Percentiles rank a stretch among this genome's conserved stretches.
Evolutionary conservation across 2,797 vertebrate genomes (phyloP).

Genomic region (Pantherophis alleghaniensis): DNA sequence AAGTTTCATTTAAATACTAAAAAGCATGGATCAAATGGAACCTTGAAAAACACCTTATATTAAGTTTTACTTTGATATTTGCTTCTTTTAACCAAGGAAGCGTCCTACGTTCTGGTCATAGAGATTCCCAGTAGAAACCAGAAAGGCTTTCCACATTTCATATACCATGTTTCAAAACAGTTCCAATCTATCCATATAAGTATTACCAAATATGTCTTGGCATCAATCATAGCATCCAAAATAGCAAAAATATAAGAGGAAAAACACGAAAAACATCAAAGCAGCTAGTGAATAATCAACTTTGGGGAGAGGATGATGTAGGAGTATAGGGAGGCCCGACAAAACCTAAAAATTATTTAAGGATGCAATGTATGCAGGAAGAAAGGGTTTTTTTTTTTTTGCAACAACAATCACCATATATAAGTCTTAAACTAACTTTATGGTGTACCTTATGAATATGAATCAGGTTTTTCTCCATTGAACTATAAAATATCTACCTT

Average conservation of each 20-base stretch:
- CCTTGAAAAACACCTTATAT: background rate
- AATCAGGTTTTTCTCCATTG: background rate
- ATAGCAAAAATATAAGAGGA: background rate
- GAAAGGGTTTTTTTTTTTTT: background rate
- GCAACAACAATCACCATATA: background rate
- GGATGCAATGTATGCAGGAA: background rate
- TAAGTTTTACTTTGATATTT: background rate
- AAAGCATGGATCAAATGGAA: background rate
- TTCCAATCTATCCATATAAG: background rate
- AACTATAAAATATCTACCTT: background rate
- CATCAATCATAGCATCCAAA: background rate
- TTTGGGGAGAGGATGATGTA: background rate
- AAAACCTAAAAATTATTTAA: background rate
- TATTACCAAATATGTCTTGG: background rate
- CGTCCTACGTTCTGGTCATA: background rate
- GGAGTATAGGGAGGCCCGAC: background rate
- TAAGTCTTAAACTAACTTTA: background rate
- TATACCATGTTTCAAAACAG: background rate
- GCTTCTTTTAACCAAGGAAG: background rate
- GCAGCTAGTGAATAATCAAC: background rate
- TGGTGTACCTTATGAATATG: background rate
- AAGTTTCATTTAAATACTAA: background rate
- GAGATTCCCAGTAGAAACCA: background rate
- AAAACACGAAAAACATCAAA: background rate
- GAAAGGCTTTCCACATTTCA: background rate